A percentile compares a stretch with the other conserved stretches of the same genome.
These are phyloP conservation scores for Odontamblyopus lacepedii DNA, from an alignment of 2,797 vertebrate species.

Conservation along the genomic window DNA sequence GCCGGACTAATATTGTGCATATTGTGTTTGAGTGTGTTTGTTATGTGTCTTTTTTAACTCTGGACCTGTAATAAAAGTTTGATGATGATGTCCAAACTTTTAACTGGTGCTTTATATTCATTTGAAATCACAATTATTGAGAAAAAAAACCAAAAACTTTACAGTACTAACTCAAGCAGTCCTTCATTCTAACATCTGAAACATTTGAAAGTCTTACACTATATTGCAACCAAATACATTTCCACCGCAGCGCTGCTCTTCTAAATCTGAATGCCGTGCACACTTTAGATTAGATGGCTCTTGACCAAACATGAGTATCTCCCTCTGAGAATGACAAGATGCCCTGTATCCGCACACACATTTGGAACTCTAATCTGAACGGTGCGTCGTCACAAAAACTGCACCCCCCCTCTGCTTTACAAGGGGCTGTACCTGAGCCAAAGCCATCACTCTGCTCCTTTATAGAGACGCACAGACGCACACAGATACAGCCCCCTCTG, in stretches of 20 bases:
- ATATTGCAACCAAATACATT: background rate
- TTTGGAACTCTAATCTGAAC: slow-evolving; percentile 16
- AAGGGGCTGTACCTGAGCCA: slow-evolving; percentile 58
- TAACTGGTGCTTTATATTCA: too few species aligned
- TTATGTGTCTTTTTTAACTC: too few species aligned
- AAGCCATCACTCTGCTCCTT: slow-evolving; percentile 63
- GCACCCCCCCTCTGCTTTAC: slow-evolving; percentile 63
- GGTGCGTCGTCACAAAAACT: slow-evolving; percentile 66
- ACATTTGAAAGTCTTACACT: too few species aligned
- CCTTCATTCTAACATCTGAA: too few species aligned
- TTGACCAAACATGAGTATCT: slow-evolving; percentile 8
- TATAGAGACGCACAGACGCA: slow-evolving; percentile 48
- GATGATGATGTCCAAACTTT: too few species aligned
- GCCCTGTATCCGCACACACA: slow-evolving; percentile 8
- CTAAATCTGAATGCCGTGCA: background rate
- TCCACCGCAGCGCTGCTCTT: background rate
- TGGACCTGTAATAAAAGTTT: too few species aligned
- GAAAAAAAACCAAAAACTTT: too few species aligned
- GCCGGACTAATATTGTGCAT: too few species aligned
- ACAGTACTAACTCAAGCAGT: too few species aligned
- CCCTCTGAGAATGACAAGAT: background rate
- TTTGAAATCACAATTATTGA: too few species aligned
- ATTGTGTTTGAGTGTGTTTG: too few species aligned
- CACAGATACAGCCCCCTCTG: slow-evolving; percentile 26
- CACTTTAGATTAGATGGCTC: background rate